Percentiles rank a stretch among this genome's conserved stretches.
Evolutionary conservation across 2,888 invertebrate species (phyloP).

Genomic region (Drosophila atroscutellata): DNA sequence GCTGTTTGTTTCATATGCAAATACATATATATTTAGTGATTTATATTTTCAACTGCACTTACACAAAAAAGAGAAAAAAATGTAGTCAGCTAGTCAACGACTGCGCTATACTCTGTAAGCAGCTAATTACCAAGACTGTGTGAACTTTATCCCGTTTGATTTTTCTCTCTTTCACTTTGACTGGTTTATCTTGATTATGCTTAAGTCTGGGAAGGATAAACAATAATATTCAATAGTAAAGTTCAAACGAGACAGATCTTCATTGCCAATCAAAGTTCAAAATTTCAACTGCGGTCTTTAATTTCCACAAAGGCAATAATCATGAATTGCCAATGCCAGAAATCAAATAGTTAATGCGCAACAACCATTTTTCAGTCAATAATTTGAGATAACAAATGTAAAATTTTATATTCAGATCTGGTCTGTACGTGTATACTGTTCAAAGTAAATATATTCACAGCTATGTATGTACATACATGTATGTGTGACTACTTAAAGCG

Average conservation of each 20-base stretch:
- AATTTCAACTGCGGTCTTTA: neutral
- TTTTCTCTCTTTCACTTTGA: neutral
- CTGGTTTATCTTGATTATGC: neutral
- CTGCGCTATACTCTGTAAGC: neutral
- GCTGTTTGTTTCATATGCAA: no score
- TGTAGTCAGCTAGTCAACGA: neutral
- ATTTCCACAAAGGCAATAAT: neutral
- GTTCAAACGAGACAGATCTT: neutral
- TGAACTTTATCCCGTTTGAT: neutral
- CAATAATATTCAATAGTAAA: neutral
- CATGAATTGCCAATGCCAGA: neutral
- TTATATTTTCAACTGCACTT: neutral
- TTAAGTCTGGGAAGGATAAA: neutral
- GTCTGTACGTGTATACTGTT: neutral
- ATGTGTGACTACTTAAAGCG: neutral
- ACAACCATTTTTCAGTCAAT: neutral
- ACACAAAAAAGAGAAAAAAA: neutral
- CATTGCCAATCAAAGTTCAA: neutral
- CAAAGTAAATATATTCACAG: neutral
- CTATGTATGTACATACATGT: neutral
- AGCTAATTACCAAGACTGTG: neutral
- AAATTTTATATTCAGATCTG: neutral
- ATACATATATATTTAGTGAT: neutral
- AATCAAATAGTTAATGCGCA: neutral
- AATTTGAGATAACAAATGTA: neutral